Percentiles rank a stretch among this genome's conserved stretches.
Conservation (phyloP, 2,113 vertebrate species). For the Dicrurus megarhynchus region DNA sequence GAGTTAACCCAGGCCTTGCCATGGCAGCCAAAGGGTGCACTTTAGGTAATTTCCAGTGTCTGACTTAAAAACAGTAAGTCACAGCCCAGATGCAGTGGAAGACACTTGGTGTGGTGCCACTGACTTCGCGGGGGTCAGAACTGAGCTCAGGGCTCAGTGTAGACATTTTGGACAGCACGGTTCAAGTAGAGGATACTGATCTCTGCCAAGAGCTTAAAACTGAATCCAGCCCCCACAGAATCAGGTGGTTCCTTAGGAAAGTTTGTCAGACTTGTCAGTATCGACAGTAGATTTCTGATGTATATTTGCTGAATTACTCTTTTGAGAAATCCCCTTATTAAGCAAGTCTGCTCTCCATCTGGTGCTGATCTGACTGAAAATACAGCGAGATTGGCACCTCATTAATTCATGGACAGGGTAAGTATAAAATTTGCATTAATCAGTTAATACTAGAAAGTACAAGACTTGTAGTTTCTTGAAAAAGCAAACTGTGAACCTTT, state of each 20-base stretch:
- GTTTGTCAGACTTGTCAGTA: not conserved
- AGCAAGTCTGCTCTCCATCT: constrained; percentile 8
- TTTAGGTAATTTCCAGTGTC: not conserved
- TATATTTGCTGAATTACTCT: not conserved
- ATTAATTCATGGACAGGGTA: not conserved
- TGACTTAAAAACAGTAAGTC: not conserved
- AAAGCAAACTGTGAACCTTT: not conserved
- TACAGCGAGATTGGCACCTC: not conserved
- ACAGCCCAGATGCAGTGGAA: not conserved
- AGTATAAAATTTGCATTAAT: not conserved
- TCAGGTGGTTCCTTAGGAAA: not conserved
- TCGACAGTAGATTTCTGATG: not conserved
- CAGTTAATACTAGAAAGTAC: not conserved
- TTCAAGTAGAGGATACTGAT: not conserved
- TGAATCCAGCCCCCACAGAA: not conserved
- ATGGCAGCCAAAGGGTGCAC: not conserved
- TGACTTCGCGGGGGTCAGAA: not conserved
- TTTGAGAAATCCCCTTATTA: not conserved
- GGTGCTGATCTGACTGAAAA: constrained; percentile 27
- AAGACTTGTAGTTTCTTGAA: not conserved
- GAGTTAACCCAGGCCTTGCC: not conserved
- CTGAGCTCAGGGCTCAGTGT: not conserved
- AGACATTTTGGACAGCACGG: not conserved
- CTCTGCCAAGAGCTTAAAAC: not conserved
- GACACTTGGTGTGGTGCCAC: not conserved